phyloP scores from a whole-genome alignment of 2,797 vertebrate species.

The Sebastiscus tertius region DNA sequence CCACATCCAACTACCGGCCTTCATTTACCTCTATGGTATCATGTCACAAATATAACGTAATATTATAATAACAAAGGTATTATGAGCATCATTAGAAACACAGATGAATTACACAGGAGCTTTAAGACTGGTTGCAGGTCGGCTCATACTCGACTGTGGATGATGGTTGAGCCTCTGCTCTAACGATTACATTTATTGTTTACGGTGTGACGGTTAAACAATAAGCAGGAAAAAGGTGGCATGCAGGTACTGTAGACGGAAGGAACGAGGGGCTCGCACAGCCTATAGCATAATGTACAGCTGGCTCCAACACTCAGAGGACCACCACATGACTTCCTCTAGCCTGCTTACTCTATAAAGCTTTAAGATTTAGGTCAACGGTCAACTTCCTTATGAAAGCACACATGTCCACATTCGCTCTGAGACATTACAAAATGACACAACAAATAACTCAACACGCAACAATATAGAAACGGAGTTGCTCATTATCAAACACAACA shows the following conservation, averaged over 20 bases:
- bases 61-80: neutral
- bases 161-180: neutral
- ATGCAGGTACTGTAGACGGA: constrained; percentile 32
- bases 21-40: neutral
- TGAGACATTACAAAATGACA: neutral
- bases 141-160: neutral
- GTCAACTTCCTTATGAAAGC: constrained; percentile 62
- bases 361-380: constrained; percentile 71
- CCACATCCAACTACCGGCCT: neutral
- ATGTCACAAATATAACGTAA: neutral
- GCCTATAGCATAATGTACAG: constrained; percentile 30
- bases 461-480: neutral
- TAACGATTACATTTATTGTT: constrained; percentile 6
- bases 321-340: constrained; percentile 67
- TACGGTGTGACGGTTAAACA: constrained; percentile 39
- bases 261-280: constrained; percentile 15
- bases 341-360: constrained; percentile 38
- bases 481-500: neutral
- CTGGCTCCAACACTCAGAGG: constrained; percentile 9
- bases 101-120: neutral
- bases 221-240: constrained; percentile 49
- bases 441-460: neutral
- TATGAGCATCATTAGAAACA: neutral
- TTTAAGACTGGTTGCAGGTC: neutral
- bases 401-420: neutral